phyloP scores from a whole-genome alignment of 1,140 invertebrate species.

The Telenomus remus region DNA sequence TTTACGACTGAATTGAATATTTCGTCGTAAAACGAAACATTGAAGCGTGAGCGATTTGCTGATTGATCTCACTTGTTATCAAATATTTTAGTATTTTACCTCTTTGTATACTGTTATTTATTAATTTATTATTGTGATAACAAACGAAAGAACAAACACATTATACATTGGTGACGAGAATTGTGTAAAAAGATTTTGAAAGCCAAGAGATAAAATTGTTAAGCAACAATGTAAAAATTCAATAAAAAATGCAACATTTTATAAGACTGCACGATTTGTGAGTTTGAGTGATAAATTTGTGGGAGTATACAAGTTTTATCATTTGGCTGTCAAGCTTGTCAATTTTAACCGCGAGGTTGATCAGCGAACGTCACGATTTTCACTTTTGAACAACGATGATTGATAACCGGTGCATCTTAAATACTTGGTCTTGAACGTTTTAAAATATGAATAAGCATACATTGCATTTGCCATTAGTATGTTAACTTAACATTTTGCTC shows the following conservation, averaged over 20 bases:
- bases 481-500: constrained; percentile 35
- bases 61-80: constrained; percentile 29
- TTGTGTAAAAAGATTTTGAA: too few species aligned
- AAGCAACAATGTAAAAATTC: too few species aligned
- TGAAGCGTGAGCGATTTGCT: constrained; percentile 15
- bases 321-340: background rate
- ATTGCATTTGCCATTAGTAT: constrained; percentile 37
- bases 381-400: background rate
- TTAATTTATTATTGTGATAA: background rate
- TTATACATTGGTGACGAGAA: too few species aligned
- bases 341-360: constrained; percentile 16
- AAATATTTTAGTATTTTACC: constrained; percentile 4
- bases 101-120: constrained; percentile 25
- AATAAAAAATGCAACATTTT: too few species aligned
- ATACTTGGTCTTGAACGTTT: constrained; percentile 23
- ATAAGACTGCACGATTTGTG: too few species aligned
- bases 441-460: constrained; percentile 28
- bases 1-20: constrained; percentile 54
- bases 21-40: constrained; percentile 35
- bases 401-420: constrained; percentile 31
- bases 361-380: constrained; percentile 13
- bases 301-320: background rate
- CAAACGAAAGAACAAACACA: background rate
- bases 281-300: too few species aligned
- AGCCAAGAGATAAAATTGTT: too few species aligned